Base-by-base conservation (phyloP, 2,113 vertebrate genomes). In the Setophaga kirtlandii region DNA sequence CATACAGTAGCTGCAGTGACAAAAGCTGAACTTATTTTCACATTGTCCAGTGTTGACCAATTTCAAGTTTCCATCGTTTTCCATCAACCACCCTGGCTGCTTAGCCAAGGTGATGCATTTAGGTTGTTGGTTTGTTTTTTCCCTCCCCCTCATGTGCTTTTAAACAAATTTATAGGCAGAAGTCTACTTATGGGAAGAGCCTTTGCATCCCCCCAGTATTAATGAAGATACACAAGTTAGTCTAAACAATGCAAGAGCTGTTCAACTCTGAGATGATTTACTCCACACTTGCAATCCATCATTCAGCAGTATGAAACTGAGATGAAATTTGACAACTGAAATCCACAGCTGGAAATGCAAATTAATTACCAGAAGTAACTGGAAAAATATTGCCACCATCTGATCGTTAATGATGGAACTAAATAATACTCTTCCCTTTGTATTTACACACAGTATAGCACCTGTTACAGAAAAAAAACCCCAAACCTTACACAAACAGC, bases 361-460 rank as follows among this genome's bases (percentile, higher is more conserved):
- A 93, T 56, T 70, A 90, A 93, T 89, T 89, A 91, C 50, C 64
- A 89, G 86, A 86, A 96, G 56, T 74, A 96, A 90, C 80, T 91
- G 93, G 87, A 96, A 96, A 97, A 87, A 97, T 97, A 96, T 91
- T 94, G 92, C 82, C 92, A 95, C 89, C 69, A 84, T 96, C 93
- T 93, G 94, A 94, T 92, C 89, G 68, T 97, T 94, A 94, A 87
- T 71, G 74, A 87, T 63, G 60, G 67, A 81, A 69, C 80, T 83
- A 94, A 92, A 88, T 70, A 88, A 81, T 75, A 73, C 50, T 91
- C 82, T 82, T 93, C 86, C 95, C 87, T 97, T 97, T 92, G 79
- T 97, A 97, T 97, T 97, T 98, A 98, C 95, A 98, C 33, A 37
- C 31, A 96, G 33, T 78, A 94, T 98, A 98, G 98, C 97, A 98